Evolutionary conservation across 2,797 vertebrate genomes (phyloP).

Genomic region (Pseudochirops cupreus): DNA sequence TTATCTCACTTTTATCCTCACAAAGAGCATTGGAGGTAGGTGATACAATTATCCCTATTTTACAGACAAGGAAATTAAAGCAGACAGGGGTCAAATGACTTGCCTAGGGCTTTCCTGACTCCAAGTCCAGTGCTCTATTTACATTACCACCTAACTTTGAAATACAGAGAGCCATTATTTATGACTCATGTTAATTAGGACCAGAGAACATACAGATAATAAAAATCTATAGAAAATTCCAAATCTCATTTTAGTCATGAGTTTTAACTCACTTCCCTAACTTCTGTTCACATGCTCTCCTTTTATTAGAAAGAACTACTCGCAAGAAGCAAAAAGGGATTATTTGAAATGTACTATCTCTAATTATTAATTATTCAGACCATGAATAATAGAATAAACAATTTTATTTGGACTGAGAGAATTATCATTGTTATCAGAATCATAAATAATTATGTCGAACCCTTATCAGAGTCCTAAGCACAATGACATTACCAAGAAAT

Average conservation of each 20-base stretch:
- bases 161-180: not conserved
- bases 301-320: not conserved
- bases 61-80: not conserved
- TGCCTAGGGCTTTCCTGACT: not conserved
- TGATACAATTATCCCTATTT: not conserved
- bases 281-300: not conserved
- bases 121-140: not conserved
- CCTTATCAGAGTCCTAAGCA: not conserved
- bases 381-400: not conserved
- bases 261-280: not conserved
- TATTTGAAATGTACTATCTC: not conserved
- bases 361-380: not conserved
- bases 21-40: not conserved
- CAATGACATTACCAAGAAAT: not conserved
- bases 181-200: not conserved
- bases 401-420: not conserved
- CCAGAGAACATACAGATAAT: not conserved
- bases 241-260: not conserved
- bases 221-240: not conserved
- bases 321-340: not conserved
- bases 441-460: not conserved
- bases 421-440: not conserved
- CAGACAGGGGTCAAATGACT: too few relatives aligned
- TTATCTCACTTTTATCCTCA: not conserved
- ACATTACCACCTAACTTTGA: not conserved